phyloP scores from a whole-genome alignment of 1,140 invertebrate genomes.

The Helicorthomorpha holstii region DNA sequence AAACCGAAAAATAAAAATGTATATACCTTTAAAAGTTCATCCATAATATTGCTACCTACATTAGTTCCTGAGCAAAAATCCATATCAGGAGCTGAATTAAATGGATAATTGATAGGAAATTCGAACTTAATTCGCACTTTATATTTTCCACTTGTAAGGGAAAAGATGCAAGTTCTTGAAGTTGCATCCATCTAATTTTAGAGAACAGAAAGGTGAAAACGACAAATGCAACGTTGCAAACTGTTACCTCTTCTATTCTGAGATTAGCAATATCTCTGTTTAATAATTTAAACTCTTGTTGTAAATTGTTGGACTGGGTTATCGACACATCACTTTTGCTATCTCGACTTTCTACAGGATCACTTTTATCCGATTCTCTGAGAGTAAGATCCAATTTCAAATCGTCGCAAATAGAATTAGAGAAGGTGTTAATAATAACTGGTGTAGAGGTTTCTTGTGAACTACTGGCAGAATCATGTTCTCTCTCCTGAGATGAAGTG shows the following conservation, averaged over 20 bases:
- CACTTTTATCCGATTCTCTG: too few relatives aligned
- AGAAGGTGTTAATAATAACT: too few relatives aligned
- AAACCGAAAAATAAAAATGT: neutral
- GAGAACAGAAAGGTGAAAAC: neutral
- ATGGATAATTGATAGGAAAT: constrained; percentile 62
- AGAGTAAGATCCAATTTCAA: too few relatives aligned
- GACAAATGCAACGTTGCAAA: neutral
- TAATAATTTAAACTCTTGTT: constrained; percentile 73
- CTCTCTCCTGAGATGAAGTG: too few relatives aligned
- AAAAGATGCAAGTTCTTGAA: constrained; percentile 53
- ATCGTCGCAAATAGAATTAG: too few relatives aligned
- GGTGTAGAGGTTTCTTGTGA: too few relatives aligned
- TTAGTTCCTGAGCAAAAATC: constrained; percentile 43
- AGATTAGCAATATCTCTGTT: constrained; percentile 75
- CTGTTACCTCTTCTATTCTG: constrained; percentile 38
- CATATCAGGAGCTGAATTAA: constrained; percentile 50
- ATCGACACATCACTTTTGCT: too few relatives aligned
- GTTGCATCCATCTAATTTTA: constrained; percentile 35
- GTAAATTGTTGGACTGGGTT: constrained; percentile 36
- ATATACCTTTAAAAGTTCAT: constrained; percentile 40
- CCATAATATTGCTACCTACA: constrained; percentile 37
- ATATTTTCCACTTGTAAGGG: constrained; percentile 49
- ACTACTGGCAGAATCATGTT: too few relatives aligned
- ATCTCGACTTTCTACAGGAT: too few relatives aligned
- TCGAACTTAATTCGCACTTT: constrained; percentile 55